Evolutionary conservation across 2,797 vertebrate genomes (phyloP), one percentile per base, ranked within the genome.

Genomic region (Babyrousa celebensis): DNA sequence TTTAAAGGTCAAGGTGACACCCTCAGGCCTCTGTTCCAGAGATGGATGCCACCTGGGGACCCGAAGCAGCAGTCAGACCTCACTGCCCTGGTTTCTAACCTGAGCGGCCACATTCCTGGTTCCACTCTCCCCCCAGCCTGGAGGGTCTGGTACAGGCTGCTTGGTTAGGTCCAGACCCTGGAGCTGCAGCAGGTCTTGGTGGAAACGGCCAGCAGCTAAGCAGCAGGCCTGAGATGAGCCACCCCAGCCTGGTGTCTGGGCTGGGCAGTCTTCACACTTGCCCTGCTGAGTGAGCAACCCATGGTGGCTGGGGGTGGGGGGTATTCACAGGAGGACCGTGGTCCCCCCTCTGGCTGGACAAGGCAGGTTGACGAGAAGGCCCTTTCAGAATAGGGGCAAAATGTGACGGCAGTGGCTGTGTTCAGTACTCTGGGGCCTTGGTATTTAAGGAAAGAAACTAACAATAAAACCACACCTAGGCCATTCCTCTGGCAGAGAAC

Each of bases 401-500:
- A 54, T 29, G 58, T 23, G 62, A 62, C 12, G 29, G 20, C n/a
- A 18, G 12, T 58, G 77, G 25, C 36, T 5, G 14, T 68, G 6
- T 29, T 68, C 52, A 3, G 3, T 48, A 79, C 65, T 10, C 43
- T 58, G 60, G 18, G n/a, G 12, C 78, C 60, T 74, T 67, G 67
- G 14, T 74, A 29, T 84, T 93, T 58, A 91, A 89, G 86, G 72
- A 93, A 80, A 79, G 40, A 54, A 71, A 52, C 62, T 87, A 56
- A 85, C 32, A 29, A 27, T 58, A 58, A 70, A 74, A 63, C 25
- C 48, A 9, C 27, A 27, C 48, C 36, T 63, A 3, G 60, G 60
- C 75, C 87, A 15, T 32, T 84, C 11, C 12, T 29, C 21, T 43
- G 72, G 17, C 60, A 84, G 48, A 90, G 67, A 25, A 2, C 20